Evolutionary conservation across 35 echinoderm and acorn worm genomes (phyloP).

Genomic region (Hemicentrotus pulcherrimus): DNA sequence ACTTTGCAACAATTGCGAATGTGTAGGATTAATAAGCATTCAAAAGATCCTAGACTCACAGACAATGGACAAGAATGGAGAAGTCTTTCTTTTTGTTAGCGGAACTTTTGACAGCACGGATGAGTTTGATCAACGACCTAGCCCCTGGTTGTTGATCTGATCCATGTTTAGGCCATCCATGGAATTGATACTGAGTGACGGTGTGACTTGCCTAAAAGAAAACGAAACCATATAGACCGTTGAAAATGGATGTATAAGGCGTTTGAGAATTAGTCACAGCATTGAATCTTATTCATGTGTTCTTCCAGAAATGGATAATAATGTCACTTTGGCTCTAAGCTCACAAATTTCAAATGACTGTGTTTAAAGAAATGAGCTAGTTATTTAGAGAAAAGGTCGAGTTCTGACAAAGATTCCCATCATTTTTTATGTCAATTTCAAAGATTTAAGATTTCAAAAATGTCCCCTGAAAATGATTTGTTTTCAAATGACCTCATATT

Average conservation of each 20-base stretch:
- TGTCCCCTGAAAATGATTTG: no score
- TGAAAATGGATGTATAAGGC: background rate
- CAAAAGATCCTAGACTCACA: background rate
- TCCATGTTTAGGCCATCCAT: slow-evolving; percentile 49
- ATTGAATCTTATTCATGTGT: background rate
- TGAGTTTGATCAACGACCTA: background rate
- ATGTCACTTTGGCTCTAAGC: no score
- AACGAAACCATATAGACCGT: background rate
- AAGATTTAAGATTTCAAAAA: no score
- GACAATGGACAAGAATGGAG: background rate
- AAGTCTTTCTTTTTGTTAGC: background rate
- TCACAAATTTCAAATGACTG: no score
- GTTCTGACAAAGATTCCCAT: no score
- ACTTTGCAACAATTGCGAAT: background rate
- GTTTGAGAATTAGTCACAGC: no score
- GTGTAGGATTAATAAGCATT: background rate
- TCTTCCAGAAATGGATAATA: no score
- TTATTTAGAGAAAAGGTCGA: no score
- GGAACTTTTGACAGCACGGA: background rate
- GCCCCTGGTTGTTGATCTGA: background rate
- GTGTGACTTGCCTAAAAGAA: background rate
- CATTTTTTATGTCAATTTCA: no score
- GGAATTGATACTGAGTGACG: slow-evolving; percentile 50
- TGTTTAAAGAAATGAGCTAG: no score
- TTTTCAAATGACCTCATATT: no score